A percentile compares a stretch with the other conserved stretches of the same genome.
Evolutionary conservation across 2,113 vertebrate species (phyloP).

Genomic region (Datnioides undecimradiatus): DNA sequence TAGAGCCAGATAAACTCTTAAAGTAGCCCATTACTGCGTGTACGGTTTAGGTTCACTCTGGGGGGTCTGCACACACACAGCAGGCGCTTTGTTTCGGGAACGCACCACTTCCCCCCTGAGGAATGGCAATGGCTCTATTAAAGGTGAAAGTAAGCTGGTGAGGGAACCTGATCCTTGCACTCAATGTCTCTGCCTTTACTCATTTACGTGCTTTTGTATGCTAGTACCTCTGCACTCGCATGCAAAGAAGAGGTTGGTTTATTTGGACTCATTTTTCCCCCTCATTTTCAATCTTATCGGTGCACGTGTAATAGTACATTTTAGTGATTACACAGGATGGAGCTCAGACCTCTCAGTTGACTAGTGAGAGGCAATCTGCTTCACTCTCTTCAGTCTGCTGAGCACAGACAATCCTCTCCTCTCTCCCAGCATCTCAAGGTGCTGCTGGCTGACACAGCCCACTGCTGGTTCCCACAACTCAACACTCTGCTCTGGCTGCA

Average conservation of each 20-base stretch:
- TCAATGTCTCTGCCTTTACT: constrained; percentile 33
- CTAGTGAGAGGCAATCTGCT: constrained; percentile 23
- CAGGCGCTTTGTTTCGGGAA: constrained; percentile 74
- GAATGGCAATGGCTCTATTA: constrained; percentile 75
- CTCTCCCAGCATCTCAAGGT: constrained; percentile 53
- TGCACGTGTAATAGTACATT: background rate
- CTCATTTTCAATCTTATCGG: constrained; percentile 1
- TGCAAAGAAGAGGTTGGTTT: background rate
- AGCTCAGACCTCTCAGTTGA: constrained; percentile 10
- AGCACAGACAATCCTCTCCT: constrained; percentile 64
- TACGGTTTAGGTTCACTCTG: constrained; percentile 69
- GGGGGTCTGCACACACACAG: constrained; percentile 75
- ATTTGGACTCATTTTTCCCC: background rate
- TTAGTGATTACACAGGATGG: constrained; percentile 27
- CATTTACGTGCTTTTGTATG: constrained; percentile 25
- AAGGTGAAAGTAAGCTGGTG: constrained; percentile 73
- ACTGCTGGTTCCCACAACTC: constrained; percentile 50
- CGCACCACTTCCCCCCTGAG: constrained; percentile 38
- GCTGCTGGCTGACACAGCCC: constrained; percentile 41
- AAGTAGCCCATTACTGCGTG: constrained; percentile 68
- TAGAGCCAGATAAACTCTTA: constrained; percentile 74
- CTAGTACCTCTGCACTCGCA: constrained; percentile 1
- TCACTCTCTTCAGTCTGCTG: constrained; percentile 61
- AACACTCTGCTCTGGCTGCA: constrained; percentile 22
- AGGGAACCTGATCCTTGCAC: constrained; percentile 70